These are phyloP conservation scores for Podiceps cristatus DNA, from an alignment of 2,113 vertebrate genomes.

Conservation along the genomic window DNA sequence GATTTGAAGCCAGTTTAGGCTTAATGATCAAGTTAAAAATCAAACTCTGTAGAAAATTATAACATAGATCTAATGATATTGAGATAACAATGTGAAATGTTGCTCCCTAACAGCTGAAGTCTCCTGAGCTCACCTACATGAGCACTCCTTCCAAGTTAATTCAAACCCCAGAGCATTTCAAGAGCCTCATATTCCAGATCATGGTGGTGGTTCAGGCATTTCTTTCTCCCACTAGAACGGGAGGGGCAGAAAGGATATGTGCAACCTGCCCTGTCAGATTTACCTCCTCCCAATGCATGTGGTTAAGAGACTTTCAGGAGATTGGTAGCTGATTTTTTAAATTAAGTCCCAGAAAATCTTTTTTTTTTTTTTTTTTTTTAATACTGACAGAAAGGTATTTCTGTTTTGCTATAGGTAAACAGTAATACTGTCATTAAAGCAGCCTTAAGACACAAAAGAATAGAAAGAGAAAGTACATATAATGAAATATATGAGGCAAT, in stretches of 20 bases:
- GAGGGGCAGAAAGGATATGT: background rate
- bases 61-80: background rate
- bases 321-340: background rate
- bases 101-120: background rate
- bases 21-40: background rate
- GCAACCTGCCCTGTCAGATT: background rate
- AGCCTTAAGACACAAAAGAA: background rate
- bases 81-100: background rate
- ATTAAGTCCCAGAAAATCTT: background rate
- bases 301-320: background rate
- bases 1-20: background rate
- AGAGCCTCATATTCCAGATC: background rate
- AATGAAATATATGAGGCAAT: background rate
- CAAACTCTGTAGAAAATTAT: background rate
- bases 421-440: background rate
- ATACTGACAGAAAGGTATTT: background rate
- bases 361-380: background rate
- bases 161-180: background rate
- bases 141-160: background rate
- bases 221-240: background rate
- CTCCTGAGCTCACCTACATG: background rate
- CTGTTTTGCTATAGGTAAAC: background rate
- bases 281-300: background rate
- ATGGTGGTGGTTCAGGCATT: background rate
- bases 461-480: background rate